phyloP scores from a whole-genome alignment of 2,797 vertebrate genomes.

The Varecia variegata region DNA sequence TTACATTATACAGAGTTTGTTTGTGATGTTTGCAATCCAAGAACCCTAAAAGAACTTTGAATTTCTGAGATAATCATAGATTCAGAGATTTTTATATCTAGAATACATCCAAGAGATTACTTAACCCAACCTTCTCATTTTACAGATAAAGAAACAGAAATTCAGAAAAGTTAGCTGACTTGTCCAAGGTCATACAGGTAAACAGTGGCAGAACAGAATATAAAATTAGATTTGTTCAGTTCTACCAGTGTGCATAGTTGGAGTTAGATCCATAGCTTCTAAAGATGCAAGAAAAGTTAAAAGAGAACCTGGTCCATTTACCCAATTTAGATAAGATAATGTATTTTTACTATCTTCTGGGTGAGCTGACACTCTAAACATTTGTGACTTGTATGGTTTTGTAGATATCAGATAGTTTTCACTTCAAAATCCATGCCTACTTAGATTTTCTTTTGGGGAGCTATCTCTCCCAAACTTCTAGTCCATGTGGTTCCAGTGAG shows the following conservation, averaged over 20 bases:
- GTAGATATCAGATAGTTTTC: not conserved
- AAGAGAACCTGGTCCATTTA: not conserved
- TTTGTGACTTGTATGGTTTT: not conserved
- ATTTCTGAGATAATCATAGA: slow-evolving; percentile 7
- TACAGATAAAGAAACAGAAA: slow-evolving; percentile 18
- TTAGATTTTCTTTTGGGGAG: not conserved
- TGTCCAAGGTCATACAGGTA: not conserved
- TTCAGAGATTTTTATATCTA: not conserved
- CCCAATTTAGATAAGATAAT: not conserved
- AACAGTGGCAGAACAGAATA: not conserved
- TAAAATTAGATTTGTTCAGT: not conserved
- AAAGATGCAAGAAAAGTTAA: not conserved
- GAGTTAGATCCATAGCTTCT: not conserved
- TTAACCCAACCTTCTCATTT: not conserved
- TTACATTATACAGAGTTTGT: not conserved
- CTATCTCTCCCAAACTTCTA: not conserved
- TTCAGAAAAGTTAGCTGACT: not conserved
- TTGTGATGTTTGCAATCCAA: not conserved
- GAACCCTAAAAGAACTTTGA: not conserved
- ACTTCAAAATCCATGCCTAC: not conserved
- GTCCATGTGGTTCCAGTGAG: not conserved
- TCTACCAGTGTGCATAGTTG: not conserved
- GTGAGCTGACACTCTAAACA: not conserved
- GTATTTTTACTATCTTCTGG: not conserved
- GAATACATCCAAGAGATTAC: not conserved